Conservation (phyloP, 2,888 invertebrate genomes). For the Conops quadrifasciatus region DNA sequence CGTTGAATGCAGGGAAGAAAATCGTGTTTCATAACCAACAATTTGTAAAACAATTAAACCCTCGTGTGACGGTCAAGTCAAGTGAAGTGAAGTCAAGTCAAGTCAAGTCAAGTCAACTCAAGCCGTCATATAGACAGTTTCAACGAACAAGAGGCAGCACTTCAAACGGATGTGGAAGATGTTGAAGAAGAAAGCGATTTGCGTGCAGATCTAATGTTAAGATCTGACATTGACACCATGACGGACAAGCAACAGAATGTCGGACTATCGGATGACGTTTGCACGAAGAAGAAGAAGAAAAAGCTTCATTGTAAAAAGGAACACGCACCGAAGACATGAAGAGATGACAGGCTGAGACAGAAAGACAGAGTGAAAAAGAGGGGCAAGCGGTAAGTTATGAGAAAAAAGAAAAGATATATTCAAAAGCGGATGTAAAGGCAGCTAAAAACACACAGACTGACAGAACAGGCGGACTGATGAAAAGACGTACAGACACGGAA, state of each 20-base stretch:
- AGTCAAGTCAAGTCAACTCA: too few relatives aligned
- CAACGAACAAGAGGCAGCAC: conserved; percentile 8
- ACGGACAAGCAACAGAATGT: background rate
- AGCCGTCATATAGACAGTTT: background rate
- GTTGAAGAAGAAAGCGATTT: conserved; percentile 25
- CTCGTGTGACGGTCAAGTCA: background rate
- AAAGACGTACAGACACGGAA: too few relatives aligned
- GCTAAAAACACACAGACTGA: too few relatives aligned
- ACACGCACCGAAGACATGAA: background rate
- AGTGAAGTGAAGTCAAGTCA: too few relatives aligned
- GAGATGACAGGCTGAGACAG: background rate
- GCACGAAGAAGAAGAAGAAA: background rate
- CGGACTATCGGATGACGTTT: conserved; percentile 3
- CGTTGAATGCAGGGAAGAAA: background rate
- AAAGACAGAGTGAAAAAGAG: conserved; percentile 1
- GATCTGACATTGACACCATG: conserved; percentile 9
- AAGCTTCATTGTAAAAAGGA: background rate
- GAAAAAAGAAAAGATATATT: too few relatives aligned
- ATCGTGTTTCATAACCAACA: background rate
- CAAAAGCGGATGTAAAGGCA: too few relatives aligned
- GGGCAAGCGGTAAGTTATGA: background rate
- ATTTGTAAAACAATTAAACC: background rate
- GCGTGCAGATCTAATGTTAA: conserved; percentile 28
- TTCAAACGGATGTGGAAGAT: conserved; percentile 33
- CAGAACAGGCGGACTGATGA: too few relatives aligned